Evolutionary conservation across 2,113 vertebrate species (phyloP).

Genomic region (rabbit (Oryctolagus cuniculus)): mOryCun1.1 NC_091441.1:114975501-114976000

Average conservation of each 20-base stretch:
- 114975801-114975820: background rate
- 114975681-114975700: slow-evolving; percentile 14
- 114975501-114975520: slow-evolving; percentile 11
- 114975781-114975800: slow-evolving; percentile 1
- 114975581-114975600: background rate
- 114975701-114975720: slow-evolving; percentile 58
- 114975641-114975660: slow-evolving; percentile 44
- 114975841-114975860: background rate
- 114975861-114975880: background rate
- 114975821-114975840: background rate
- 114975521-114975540: background rate
- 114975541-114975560: background rate
- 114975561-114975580: slow-evolving; percentile 33
- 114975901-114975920: background rate
- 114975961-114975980: background rate
- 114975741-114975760: slow-evolving; percentile 15
- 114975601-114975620: slow-evolving; percentile 14
- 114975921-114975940: background rate
- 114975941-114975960: background rate
- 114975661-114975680: slow-evolving; percentile 47
- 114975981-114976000: background rate
- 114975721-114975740: slow-evolving; percentile 38
- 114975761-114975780: slow-evolving; percentile 23
- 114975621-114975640: slow-evolving; percentile 35
- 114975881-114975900: background rate